Conservation (phyloP, 2,888 invertebrate genomes). For the Eueremaeus valkanovi region DNA sequence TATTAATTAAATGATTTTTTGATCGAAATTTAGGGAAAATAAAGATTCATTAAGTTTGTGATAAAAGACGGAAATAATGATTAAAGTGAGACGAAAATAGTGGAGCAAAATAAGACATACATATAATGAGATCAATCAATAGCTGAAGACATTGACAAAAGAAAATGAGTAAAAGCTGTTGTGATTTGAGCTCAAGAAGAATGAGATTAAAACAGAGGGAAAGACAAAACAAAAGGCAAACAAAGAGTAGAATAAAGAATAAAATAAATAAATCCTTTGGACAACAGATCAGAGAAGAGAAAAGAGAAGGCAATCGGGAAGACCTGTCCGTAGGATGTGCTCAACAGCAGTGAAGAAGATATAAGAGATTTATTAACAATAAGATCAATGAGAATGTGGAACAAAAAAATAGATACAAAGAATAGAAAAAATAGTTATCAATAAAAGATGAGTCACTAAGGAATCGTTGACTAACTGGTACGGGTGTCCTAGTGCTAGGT, state of each 20-base stretch:
- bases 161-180: not conserved
- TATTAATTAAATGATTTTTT: no score
- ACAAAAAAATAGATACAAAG: no score
- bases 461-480: no score
- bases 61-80: no score
- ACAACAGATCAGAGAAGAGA: slow-evolving; percentile 6
- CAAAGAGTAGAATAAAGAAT: not conserved
- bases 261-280: slow-evolving; percentile 10
- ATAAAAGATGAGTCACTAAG: slow-evolving; percentile 5
- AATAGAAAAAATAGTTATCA: not conserved
- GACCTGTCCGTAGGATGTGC: not conserved
- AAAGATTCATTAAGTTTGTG: no score
- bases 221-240: not conserved
- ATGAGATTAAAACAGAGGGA: not conserved
- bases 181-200: slow-evolving; percentile 13
- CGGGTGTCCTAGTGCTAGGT: not conserved
- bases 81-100: no score
- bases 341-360: not conserved
- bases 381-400: no score
- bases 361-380: slow-evolving; percentile 6
- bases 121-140: not conserved
- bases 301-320: not conserved
- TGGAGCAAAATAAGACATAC: no score
- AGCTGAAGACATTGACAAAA: not conserved
- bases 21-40: no score